A percentile compares a stretch with the other conserved stretches of the same genome.
These are phyloP conservation scores for Urocitellus parryii DNA, from an alignment of 2,113 vertebrate species.

Conservation along the genomic window DNA sequence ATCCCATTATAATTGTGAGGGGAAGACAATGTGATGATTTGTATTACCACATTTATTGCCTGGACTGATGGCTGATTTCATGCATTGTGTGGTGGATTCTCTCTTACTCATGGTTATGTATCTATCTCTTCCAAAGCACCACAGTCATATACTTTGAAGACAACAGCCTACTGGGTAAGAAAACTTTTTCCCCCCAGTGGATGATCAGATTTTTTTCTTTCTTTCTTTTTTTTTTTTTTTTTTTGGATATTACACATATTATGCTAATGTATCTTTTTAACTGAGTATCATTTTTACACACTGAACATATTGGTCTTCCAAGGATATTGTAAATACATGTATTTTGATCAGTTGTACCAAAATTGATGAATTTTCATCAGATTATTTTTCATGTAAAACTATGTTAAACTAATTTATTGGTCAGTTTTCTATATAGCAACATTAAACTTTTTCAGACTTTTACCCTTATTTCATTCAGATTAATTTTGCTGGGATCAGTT, in stretches of 20 bases:
- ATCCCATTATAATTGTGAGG: not conserved
- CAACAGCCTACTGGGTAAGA: not conserved
- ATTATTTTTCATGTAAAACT: conserved; percentile 30
- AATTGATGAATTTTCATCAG: not conserved
- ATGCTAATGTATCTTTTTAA: not conserved
- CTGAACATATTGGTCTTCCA: not conserved
- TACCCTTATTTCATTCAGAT: not conserved
- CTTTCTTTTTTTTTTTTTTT: not conserved
- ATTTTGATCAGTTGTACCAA: not conserved
- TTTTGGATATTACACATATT: not conserved
- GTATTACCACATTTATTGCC: not conserved
- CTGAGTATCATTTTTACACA: not conserved
- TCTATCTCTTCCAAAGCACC: not conserved
- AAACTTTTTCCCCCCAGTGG: not conserved
- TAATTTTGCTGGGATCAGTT: not conserved
- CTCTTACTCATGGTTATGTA: not conserved
- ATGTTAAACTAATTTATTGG: conserved; percentile 4
- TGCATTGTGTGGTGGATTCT: not conserved
- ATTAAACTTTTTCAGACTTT: not conserved
- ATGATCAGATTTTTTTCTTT: not conserved
- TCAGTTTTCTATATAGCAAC: not conserved
- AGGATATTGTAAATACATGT: not conserved
- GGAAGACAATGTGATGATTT: not conserved
- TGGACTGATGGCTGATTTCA: not conserved
- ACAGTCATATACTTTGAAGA: not conserved